phyloP scores from a whole-genome alignment of 2,888 invertebrate genomes.

The Spodoptera littoralis region DNA sequence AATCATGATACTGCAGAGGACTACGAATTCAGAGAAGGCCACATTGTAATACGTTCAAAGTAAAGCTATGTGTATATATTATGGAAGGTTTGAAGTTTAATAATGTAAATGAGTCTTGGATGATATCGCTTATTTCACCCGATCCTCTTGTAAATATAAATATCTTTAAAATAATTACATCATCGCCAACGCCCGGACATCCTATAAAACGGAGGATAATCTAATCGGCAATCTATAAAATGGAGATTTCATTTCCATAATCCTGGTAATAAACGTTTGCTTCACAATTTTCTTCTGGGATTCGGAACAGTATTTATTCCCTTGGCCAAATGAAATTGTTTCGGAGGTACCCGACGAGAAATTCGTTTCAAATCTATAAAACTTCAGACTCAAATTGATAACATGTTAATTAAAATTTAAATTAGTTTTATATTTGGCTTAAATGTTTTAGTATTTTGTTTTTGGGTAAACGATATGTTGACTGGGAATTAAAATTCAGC shows the following conservation, averaged over 20 bases:
- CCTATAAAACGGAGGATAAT: constrained; percentile 46
- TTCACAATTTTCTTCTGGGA: constrained; percentile 39
- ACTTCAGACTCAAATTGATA: constrained; percentile 42
- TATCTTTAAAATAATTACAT: constrained; percentile 45
- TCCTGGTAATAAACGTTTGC: constrained; percentile 50
- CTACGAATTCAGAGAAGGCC: constrained; percentile 1
- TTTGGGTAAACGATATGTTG: constrained; percentile 33
- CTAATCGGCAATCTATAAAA: constrained; percentile 55
- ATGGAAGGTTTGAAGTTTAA: too few relatives aligned
- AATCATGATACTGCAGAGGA: background rate
- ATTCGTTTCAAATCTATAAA: constrained; percentile 34
- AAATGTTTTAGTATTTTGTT: constrained; percentile 21
- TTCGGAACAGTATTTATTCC: constrained; percentile 31
- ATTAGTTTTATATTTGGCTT: constrained; percentile 28
- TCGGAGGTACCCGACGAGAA: constrained; percentile 22
- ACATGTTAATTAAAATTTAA: constrained; percentile 36
- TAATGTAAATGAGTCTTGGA: too few relatives aligned
- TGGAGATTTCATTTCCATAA: constrained; percentile 56
- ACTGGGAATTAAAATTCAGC: background rate
- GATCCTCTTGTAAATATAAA: constrained; percentile 9
- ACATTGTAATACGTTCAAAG: background rate
- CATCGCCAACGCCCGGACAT: constrained; percentile 32
- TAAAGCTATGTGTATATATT: too few relatives aligned
- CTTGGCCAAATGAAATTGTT: constrained; percentile 30
- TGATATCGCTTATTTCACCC: constrained; percentile 3